Percentiles rank a stretch among this genome's conserved stretches.
Conservation (phyloP, 2,888 invertebrate species). For the Steinernema carpocapsae region DNA sequence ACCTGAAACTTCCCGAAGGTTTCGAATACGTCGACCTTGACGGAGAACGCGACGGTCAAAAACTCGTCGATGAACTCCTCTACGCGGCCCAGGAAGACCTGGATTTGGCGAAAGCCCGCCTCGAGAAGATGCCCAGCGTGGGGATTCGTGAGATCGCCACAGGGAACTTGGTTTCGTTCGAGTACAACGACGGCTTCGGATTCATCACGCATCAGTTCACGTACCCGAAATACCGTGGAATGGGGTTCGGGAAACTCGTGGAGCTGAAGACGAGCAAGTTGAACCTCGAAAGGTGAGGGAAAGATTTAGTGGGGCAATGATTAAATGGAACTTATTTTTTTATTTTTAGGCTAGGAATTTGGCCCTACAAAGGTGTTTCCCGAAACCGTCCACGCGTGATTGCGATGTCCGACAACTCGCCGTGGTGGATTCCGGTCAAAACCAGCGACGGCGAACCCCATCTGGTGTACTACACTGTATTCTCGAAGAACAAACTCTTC, state of each 20-base stretch:
- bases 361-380: conserved; percentile 39
- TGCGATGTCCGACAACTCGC: conserved; percentile 24
- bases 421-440: conserved; percentile 24
- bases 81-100: conserved; percentile 11
- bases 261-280: conserved; percentile 33
- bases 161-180: conserved; percentile 34
- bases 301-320: background rate
- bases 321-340: background rate
- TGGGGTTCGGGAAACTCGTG: conserved; percentile 31
- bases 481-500: conserved; percentile 3
- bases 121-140: conserved; percentile 33
- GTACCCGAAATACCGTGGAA: conserved; percentile 33
- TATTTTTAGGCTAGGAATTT: conserved; percentile 26
- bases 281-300: conserved; percentile 34
- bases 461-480: conserved; percentile 6
- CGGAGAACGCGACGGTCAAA: conserved; percentile 3
- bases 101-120: conserved; percentile 9
- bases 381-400: conserved; percentile 37
- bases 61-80: conserved; percentile 20
- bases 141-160: conserved; percentile 29
- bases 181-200: conserved; percentile 39
- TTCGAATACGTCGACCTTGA: background rate
- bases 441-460: background rate
- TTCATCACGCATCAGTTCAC: conserved; percentile 37
- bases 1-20: conserved; percentile 18